Evolutionary conservation across 2,797 vertebrate species (phyloP), one percentile per base, ranked within the genome.

Genomic region (Cynodonichthys magdalenae): DNA sequence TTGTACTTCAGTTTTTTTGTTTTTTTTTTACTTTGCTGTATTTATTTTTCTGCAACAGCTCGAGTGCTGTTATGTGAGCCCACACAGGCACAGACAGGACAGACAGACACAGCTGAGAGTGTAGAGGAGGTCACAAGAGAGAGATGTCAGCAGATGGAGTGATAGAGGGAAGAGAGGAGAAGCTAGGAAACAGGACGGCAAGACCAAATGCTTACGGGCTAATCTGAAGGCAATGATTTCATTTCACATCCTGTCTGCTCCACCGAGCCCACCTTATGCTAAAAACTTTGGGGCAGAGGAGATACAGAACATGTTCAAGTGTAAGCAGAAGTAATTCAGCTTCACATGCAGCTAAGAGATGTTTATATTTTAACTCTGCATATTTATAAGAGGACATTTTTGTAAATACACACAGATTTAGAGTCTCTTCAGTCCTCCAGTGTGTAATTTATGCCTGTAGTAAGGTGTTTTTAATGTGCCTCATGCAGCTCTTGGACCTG

Each of bases 131-230:
- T 91, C 89, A 89, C 68, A 69, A 66, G 61, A 66, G 74, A 82
- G 72, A 63, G 75, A 94, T 87, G 78, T 66, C 78, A 89, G 87
- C 93, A 93, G 92, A 94, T 93, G 92, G 93, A 89, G 80, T 66
- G 86, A 81, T 77, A 61, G 79, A 84, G 74, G 81, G 66, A 74
- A 63, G 59, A 69, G 74, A 81, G 74, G 59, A 70, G 71, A 80
- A 77, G 79, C 75, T 82, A 56, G 41, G 76, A 90, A 90, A 91
- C 81, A 82, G 83, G 80, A 82, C 53, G 65, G 86, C 84, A 83
- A 80, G 84, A 79, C 89, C 83, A 85, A 90, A 91, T 88, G 91
- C 82, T 93, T 79, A 70, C 85, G 66, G 70, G 80, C 80, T 78
- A 49, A 54, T 84, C 69, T 83, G 74, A 79, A 83, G 82, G 74